Base-by-base conservation (phyloP, 2,888 invertebrate genomes). In the Timandra comae region DNA sequence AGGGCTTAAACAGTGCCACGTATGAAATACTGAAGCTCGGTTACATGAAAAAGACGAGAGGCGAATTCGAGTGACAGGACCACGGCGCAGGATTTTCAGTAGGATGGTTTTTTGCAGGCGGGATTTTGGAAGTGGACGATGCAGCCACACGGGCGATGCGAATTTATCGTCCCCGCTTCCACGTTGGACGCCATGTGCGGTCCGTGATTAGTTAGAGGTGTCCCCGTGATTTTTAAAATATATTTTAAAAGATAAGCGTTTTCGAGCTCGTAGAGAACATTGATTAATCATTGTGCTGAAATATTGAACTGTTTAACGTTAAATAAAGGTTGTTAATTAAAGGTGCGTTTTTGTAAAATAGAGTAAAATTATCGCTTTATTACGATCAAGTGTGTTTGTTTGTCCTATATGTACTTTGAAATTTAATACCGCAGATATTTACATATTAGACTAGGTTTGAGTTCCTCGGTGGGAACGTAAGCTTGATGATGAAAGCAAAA, bases 1-100 rank as follows among this genome's bases (percentile, higher is more conserved):
- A 76, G 84, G 77, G 85, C 81, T 85, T 85, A 85, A 82, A 85
- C 80, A 85, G 78, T 77, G 75, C 75, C 78, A 66, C 78, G 82
- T 81, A 85, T 82, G 81, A 85, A 85, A 84, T 84, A 82, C 78
- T 79, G 65, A 74, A 66, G 76, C 75, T 81, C 77, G 79, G 81
- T 82, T 81, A 85, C 84, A 84, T 82, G 84, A 84, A 85, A 85
- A 82, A 85, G 84, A 85, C 79, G 80, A 79, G 74, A 75, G 76
- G 71, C 77, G 76, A 77, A 81, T 84, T 84, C 81, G 80, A 81
- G 80, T 80, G 81, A 84, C 84, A 77, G 79, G 66, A 73, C 75
- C 70, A 69, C 78, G 77, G 76, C 63, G 64, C 70, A 72, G 77
- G 79, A 76, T 78, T 81, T 84, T 78, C 73, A 69, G 72, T 71